These are phyloP conservation scores for Ruditapes philippinarum DNA, from an alignment of 1,140 invertebrate genomes.

Conservation along the genomic window DNA sequence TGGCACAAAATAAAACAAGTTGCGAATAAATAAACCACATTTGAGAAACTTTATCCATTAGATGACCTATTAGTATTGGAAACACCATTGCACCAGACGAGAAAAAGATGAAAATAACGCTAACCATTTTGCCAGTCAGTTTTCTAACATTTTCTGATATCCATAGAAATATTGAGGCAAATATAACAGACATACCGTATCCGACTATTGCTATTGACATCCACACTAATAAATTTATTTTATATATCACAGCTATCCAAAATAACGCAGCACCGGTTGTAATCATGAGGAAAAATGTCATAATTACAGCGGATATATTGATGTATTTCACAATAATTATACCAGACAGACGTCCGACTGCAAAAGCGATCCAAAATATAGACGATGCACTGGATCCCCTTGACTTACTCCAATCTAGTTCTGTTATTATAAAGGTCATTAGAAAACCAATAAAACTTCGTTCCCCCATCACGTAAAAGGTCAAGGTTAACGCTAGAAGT, in stretches of 20 bases:
- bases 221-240: conserved; percentile 7
- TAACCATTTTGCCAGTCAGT: conserved; percentile 47
- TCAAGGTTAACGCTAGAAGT: conserved; percentile 15
- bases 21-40: conserved; percentile 55
- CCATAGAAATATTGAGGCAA: conserved; percentile 60
- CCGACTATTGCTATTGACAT: conserved; percentile 1
- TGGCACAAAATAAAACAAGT: conserved; percentile 15
- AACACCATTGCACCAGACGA: conserved; percentile 26
- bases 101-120: conserved; percentile 52
- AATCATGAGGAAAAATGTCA: conserved; percentile 16
- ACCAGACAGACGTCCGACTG: conserved; percentile 46
- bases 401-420: conserved; percentile 24
- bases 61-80: conserved; percentile 38
- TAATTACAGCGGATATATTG: background rate
- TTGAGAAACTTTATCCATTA: conserved; percentile 50
- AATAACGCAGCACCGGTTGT: background rate
- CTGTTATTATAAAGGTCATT: conserved; percentile 43
- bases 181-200: conserved; percentile 57
- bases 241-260: conserved; percentile 42
- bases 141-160: conserved; percentile 44
- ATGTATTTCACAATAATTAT: conserved; percentile 38
- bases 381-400: conserved; percentile 10
- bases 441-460: conserved; percentile 41
- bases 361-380: conserved; percentile 44
- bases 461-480: conserved; percentile 45